Evolutionary conservation across 2,888 invertebrate species (phyloP), one percentile per base, ranked within the genome.

Genomic region (Drepana falcataria): DNA sequence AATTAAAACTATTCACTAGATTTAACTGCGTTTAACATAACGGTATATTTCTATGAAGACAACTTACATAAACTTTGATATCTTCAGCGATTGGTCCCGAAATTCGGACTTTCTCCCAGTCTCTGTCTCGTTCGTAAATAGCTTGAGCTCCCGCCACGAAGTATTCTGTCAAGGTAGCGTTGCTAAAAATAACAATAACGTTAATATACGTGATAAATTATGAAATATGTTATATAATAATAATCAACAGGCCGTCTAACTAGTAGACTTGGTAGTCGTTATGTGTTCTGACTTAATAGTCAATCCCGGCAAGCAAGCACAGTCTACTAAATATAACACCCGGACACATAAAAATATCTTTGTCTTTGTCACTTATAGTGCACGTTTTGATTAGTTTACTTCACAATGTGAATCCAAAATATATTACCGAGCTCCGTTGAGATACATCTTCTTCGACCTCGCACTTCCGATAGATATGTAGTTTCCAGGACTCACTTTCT

Each of bases 71-170:
- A 80, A 97, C 92, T 79, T 95, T 93, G 64, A 97, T 94, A 65
- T 95, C 93, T 85, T 96, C 95, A 61, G 93, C 92, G 59, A 96
- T 93, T 35, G 97, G 97, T 67, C 97, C 97, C 53, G 95, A 94
- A 69, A 97, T 96, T 68, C 93, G 92, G 35, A 97, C 93, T 78
- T 94, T 95, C 81, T 97, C 97, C 89, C 94, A 93, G 71, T 96
- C 95, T 69, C 94, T 92, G 67, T 94, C 94, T 65, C 96, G 91
- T 81, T 94, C 94, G 85, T 97, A 97, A 59, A 96, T 92, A 52
- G 96, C 94, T 62, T 94, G 93, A 2, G 96, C 93, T 53, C 96
- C 96, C 21, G 95, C 96, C 53, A 96, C 95, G 63, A 94, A 92
- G 80, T 97, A 97, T 84, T 97, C 97, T 51, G 95, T 95, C 87